These are phyloP conservation scores for Drosophila quinaria DNA, from an alignment of 2,888 invertebrate genomes.

Conservation along the genomic window DNA sequence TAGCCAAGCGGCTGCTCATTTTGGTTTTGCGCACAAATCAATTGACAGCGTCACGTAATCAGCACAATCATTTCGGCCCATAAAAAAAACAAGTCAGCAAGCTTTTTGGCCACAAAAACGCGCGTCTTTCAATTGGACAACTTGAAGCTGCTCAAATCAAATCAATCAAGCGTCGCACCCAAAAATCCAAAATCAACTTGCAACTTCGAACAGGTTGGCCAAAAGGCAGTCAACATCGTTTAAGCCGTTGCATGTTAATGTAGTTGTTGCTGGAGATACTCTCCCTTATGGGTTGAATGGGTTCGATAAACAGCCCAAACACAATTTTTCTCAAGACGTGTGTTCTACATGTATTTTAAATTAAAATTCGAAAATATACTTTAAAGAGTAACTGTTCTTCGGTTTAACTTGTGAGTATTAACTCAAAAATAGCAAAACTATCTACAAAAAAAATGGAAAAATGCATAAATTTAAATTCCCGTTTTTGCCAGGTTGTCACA, in stretches of 20 bases:
- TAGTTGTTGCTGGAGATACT: slow-evolving; percentile 1
- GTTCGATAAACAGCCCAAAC: background rate
- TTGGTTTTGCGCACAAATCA: slow-evolving; percentile 67
- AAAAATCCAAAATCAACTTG: slow-evolving; percentile 49
- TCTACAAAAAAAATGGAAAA: background rate
- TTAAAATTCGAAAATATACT: background rate
- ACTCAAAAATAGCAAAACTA: background rate
- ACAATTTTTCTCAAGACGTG: background rate
- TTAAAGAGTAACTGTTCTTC: slow-evolving; percentile 1
- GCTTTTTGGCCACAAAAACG: slow-evolving; percentile 34
- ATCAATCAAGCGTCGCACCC: slow-evolving; percentile 74
- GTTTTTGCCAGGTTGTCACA: slow-evolving; percentile 1
- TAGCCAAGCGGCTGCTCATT: slow-evolving; percentile 42
- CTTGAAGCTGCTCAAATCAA: slow-evolving; percentile 53
- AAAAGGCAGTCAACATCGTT: slow-evolving; percentile 22
- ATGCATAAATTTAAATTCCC: slow-evolving; percentile 5
- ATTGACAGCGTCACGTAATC: slow-evolving; percentile 79
- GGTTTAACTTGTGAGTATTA: background rate
- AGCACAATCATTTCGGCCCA: slow-evolving; percentile 71
- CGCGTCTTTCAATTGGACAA: slow-evolving; percentile 46
- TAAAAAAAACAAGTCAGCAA: slow-evolving; percentile 35
- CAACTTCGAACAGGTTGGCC: slow-evolving; percentile 60
- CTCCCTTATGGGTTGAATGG: background rate
- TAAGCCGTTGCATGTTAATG: slow-evolving; percentile 40
- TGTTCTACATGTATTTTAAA: background rate